Evolutionary conservation across 1,140 invertebrate genomes (phyloP).

Genomic region (Drosophila busckii): DNA sequence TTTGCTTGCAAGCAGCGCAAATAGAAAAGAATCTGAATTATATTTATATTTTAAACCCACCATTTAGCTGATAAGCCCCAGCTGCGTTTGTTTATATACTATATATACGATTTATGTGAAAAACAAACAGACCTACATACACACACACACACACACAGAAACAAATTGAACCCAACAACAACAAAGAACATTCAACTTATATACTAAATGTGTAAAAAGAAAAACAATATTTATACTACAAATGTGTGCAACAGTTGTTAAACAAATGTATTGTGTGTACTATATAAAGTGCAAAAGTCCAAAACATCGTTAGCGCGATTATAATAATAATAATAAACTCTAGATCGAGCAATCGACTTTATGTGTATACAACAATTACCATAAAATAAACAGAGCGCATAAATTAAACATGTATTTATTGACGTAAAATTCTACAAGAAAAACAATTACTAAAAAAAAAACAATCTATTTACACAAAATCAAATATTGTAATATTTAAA

Average conservation of each 20-base stretch:
- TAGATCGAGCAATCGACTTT: neutral
- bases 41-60: constrained; percentile 58
- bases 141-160: neutral
- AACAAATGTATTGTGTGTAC: constrained; percentile 8
- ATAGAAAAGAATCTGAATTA: constrained; percentile 13
- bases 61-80: constrained; percentile 53
- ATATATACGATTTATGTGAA: neutral
- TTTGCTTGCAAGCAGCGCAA: no score
- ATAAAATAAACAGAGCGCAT: constrained; percentile 9
- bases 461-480: constrained; percentile 59
- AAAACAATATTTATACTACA: constrained; percentile 2
- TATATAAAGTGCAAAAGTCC: constrained; percentile 58
- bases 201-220: neutral
- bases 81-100: constrained; percentile 16
- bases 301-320: constrained; percentile 33
- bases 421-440: constrained; percentile 42
- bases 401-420: constrained; percentile 51
- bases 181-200: constrained; percentile 10
- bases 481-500: constrained; percentile 5
- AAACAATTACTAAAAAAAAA: constrained; percentile 9
- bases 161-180: constrained; percentile 1
- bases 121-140: constrained; percentile 3
- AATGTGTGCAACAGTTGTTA: constrained; percentile 8
- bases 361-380: neutral
- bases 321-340: constrained; percentile 13